Evolutionary conservation across 2,113 vertebrate genomes (phyloP), one percentile per base, ranked within the genome.

Genomic region (Myotis yumanensis): DNA sequence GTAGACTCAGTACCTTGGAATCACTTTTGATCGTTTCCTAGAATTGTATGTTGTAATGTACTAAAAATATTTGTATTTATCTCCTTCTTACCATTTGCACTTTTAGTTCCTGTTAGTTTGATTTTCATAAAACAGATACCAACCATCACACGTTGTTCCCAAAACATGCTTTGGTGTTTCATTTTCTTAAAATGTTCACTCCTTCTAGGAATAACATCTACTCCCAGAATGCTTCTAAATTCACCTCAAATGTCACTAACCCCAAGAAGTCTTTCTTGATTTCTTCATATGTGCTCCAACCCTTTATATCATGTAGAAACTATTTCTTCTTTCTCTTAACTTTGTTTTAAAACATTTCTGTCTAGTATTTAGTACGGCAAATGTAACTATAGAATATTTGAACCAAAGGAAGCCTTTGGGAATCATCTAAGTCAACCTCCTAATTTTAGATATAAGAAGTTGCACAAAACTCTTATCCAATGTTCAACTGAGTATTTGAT

Each of bases 401-500:
- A 92, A 25, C 57, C 12, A 6, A n/a, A 54, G 43, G 37, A 80
- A 93, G 71, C 35, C 73, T 35, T 80, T 80, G 71, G 51, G 37
- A 35, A 59, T 90, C 57, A 62, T 91, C 25, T 69, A 43, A 54
- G 83, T 69, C 22, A 73, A 18, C 40, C 59, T 12, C 37, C 62
- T 89, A 46, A 73, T 82, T 92, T 89, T 86, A 69, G 72, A 84
- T 93, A 52, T 59, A 89, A 48, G 43, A 94, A 10, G 14, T 95
- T 93, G 12, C 51, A 32, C 68, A 87, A 75, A 95, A 48, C 48
- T 93, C 54, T 62, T 82, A 16, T 9, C 15, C 43, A 32, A 4
- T 73, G 23, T 89, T 87, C 25, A 88, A 2, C 7, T 88, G 30
- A 15, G 5, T 84, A 66, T 91, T 94, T 32, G 71, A 64, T 86